Evolutionary conservation across 2,797 vertebrate genomes (phyloP), one percentile per base, ranked within the genome.

Genomic region (Selene dorsalis): DNA sequence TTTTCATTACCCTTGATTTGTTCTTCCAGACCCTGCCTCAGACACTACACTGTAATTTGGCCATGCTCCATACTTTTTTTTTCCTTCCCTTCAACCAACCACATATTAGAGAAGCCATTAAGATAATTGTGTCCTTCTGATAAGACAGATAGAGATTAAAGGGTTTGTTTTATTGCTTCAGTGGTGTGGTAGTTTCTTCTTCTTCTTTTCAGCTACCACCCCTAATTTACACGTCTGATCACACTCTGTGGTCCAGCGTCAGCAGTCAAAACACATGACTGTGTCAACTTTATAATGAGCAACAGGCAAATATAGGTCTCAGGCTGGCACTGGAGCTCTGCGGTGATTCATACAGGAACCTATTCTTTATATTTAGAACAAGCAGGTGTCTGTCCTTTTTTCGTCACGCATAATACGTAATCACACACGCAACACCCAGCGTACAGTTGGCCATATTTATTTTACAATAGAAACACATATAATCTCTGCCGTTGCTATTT

Each of bases 1-100:
- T 82, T 83, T 76, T 83, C 83, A 85, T 84, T 86, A 87, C 73
- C 87, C 84, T 89, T 84, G 75, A 84, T 83, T 87, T 86, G 77
- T 69, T 87, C 84, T 69, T 73, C 76, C 70, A 73, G 58, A 61
- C 3, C 22, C 38, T 57, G 55, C 66, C 77, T 78, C 52, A 80
- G 65, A 84, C 78, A 57, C 32, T 17, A 38, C 28, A 43, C 28
- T 77, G 45, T 48, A 48, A 48, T 48, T 48, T 48, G 45, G 45
- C 7, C 45, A 18, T 8, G 7, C 9, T 7, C 45, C 45, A 48
- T 20, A 10, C 18, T 48, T 48, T 47, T 20, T 13, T 41, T 12
- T 41, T 13, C 6, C 13, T 38, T 30, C 32, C 32, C 4, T 48
- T 48, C 45, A 20, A 48, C 17, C 6, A 18, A 48, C 18, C 45